A percentile compares a stretch with the other conserved stretches of the same genome.
phyloP scores from a whole-genome alignment of 2,888 invertebrate genomes.

The Platycheirus albimanus region DNA sequence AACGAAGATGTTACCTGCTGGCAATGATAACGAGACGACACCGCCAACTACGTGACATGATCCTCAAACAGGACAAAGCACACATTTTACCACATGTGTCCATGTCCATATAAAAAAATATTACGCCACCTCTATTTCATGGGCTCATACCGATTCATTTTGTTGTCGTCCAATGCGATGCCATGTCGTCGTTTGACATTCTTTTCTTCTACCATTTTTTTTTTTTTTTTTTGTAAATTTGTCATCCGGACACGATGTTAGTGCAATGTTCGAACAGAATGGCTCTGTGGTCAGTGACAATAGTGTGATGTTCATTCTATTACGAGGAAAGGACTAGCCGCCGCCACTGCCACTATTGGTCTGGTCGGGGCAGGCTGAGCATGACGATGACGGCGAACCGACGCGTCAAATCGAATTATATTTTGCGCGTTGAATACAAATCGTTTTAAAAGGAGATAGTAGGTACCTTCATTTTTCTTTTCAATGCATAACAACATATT shows the following conservation, averaged over 20 bases:
- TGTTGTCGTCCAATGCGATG: conserved; percentile 25
- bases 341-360: too few relatives aligned
- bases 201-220: too few relatives aligned
- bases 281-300: conserved; percentile 45
- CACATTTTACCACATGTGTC: conserved; percentile 52
- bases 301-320: conserved; percentile 62
- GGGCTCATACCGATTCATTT: conserved; percentile 43
- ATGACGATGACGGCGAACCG: conserved; percentile 21
- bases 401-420: conserved; percentile 63
- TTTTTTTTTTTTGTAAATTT: conserved; percentile 37
- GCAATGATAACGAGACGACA: conserved; percentile 60
- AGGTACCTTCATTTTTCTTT: conserved; percentile 15
- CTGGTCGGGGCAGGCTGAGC: conserved; percentile 1
- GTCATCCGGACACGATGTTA: conserved; percentile 55
- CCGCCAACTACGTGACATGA: conserved; percentile 68
- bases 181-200: conserved; percentile 33
- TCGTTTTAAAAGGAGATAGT: conserved; percentile 38
- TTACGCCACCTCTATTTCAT: conserved; percentile 25
- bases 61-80: conserved; percentile 69
- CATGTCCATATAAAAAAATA: conserved; percentile 34
- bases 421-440: conserved; percentile 65
- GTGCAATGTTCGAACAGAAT: conserved; percentile 38
- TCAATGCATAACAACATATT: conserved; percentile 15
- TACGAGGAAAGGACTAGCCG: conserved; percentile 32
- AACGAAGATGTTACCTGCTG: conserved; percentile 52